A percentile compares a stretch with the other conserved stretches of the same genome.
Evolutionary conservation across 2,888 invertebrate species (phyloP).

Genomic region (Carcina quercana): DNA sequence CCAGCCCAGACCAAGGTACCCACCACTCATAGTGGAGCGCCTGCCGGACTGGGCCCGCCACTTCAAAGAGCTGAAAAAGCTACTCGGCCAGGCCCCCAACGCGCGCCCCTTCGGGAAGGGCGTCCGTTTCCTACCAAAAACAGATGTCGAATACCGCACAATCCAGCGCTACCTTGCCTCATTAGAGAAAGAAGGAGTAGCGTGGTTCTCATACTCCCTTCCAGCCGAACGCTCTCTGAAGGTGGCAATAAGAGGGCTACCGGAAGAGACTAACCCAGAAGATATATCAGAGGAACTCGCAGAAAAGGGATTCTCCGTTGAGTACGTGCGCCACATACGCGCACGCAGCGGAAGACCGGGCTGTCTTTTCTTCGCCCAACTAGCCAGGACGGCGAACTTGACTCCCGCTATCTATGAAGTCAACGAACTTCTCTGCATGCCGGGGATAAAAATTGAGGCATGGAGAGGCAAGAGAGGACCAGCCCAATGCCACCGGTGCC

Average conservation of each 20-base stretch:
- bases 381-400: constrained; percentile 8
- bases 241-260: constrained; percentile 16
- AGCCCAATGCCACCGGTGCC: constrained; percentile 17
- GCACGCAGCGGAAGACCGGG: constrained; percentile 10
- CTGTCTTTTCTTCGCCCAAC: constrained; percentile 13
- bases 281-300: constrained; percentile 6
- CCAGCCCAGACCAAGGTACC: not conserved
- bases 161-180: constrained; percentile 15
- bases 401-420: constrained; percentile 12
- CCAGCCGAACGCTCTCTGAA: constrained; percentile 11
- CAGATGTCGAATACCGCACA: constrained; percentile 12
- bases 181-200: constrained; percentile 4
- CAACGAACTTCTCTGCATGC: constrained; percentile 14
- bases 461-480: constrained; percentile 11
- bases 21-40: constrained; percentile 15
- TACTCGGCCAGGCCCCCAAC: constrained; percentile 8
- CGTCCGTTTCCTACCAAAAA: constrained; percentile 13
- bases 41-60: constrained; percentile 16
- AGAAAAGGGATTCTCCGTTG: constrained; percentile 4
- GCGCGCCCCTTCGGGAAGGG: constrained; percentile 15
- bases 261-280: constrained; percentile 9
- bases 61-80: constrained; percentile 2
- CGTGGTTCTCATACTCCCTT: constrained; percentile 17
- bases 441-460: constrained; percentile 10
- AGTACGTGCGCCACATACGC: not conserved